Evolutionary conservation across 1,140 invertebrate species (phyloP).

Genomic region (Leptopilina boulardi): DNA sequence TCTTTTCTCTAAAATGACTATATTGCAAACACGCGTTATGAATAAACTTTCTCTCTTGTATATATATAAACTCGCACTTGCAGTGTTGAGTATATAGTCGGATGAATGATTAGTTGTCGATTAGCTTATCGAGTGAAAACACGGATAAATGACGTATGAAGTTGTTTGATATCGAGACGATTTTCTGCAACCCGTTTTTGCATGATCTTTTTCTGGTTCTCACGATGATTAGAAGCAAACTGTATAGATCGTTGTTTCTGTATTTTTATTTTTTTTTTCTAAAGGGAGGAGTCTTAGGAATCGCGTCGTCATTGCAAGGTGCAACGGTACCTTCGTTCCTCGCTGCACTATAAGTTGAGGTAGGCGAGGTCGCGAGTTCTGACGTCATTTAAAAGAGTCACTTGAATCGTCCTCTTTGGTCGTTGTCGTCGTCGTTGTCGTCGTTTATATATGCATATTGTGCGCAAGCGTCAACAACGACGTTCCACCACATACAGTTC

Average conservation of each 20-base stretch:
- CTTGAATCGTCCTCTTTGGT: constrained; percentile 59
- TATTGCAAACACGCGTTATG: constrained; percentile 9
- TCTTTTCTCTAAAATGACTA: constrained; percentile 12
- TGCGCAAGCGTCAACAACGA: constrained; percentile 52
- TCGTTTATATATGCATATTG: constrained; percentile 51
- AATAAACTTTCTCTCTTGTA: constrained; percentile 21
- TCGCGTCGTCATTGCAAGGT: constrained; percentile 39
- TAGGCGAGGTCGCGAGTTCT: constrained; percentile 71
- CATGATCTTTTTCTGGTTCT: constrained; percentile 18
- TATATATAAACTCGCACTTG: not conserved
- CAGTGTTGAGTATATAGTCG: not conserved
- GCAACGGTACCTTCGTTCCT: constrained; percentile 69
- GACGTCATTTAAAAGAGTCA: constrained; percentile 71
- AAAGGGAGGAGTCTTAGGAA: not conserved
- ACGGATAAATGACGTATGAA: constrained; percentile 52
- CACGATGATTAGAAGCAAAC: constrained; percentile 5
- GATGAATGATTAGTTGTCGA: constrained; percentile 13
- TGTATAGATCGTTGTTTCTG: too few species aligned
- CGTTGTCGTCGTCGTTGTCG: constrained; percentile 56
- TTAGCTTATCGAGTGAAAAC: constrained; percentile 47
- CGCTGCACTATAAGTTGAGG: constrained; percentile 67
- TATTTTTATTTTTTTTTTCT: not conserved
- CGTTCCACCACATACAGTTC: constrained; percentile 50
- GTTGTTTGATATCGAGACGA: constrained; percentile 32
- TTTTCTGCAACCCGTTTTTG: constrained; percentile 28